Evolutionary conservation across 2,888 invertebrate species (phyloP), one percentile per base, ranked within the genome.

Genomic region (Synergus japonicus): DNA sequence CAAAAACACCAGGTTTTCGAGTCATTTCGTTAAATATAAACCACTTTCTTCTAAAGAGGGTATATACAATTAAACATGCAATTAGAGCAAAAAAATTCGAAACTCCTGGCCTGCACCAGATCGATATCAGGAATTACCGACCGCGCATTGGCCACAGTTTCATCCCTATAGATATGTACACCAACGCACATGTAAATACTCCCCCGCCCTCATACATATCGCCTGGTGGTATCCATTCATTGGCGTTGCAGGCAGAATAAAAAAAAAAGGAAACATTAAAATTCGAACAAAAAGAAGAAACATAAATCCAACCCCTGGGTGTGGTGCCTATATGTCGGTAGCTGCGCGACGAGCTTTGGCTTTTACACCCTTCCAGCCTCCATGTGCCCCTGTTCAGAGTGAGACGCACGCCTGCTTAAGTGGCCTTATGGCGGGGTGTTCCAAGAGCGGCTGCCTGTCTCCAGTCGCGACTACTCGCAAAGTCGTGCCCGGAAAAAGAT

Each of bases 341-440:
- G 80, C 49, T 78, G 63, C 63, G 46, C 76, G 46, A 49, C 73
- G 54, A 79, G 63, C 18, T 60, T 41, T 22, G 78, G 77, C 79
- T 76, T 84, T 78, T 77, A 67, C 82, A 87, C 89, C 90, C 81
- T 82, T 85, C 89, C 85, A 82, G 78, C 76, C 83, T 58, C 86
- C 83, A 90, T 91, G 90, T 83, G 84, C 85, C 87, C 91, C 91
- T 91, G 90, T 87, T 86, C 88, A 81, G 85, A 88, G 89, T 90
- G 91, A 91, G 91, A 91, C 86, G 90, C 85, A 84, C 85, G 83
- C 87, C 85, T 91, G 91, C 91, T 91, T 89, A 91, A 91, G 91
- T 90, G 90, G 86, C 86, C 79, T 73, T 79, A 58, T 83, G 77
- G 79, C 76, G 66, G 80, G 79, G 79, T 69, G 69, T 77, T 78